Base-by-base conservation (phyloP, 2,888 invertebrate genomes). In the Cantharis rustica region DNA sequence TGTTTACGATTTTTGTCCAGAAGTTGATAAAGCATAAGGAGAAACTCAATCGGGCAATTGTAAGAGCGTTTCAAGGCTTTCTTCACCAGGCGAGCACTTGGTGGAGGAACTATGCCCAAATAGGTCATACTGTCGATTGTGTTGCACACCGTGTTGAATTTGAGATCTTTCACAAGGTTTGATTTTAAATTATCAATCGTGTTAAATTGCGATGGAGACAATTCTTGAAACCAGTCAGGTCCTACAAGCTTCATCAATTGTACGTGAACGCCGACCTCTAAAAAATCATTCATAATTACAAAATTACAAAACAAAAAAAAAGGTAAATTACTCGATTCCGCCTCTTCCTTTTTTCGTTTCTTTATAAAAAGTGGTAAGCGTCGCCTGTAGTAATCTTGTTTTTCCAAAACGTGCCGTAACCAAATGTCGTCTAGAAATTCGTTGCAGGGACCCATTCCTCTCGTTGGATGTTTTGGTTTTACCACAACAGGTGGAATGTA, bases 211-310 rank as follows among this genome's bases (percentile, higher is more conserved):
- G 83, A 82, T 0, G 85, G 85, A 5, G 86, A 87, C 16, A 88
- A 78, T 82, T 88, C 88, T 81, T 87, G 87, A 73, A 81, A 88
- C 88, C 88, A 88, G 17, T 80, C 84, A 0, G 88, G 88, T 2
- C 87, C 87, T 15, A 83, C 83, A 62, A 81, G 64, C 68, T 75
- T 63, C 16, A 82, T 64, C 64, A 83, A 69, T 16, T 71, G 20
- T 10, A 71, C 61, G 61, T 84, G 83, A 1, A 47, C 75, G n/a
- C n/a, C 61, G 13, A 68, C 23, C 9, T 69, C 84, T 83, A 75
- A 69, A 81, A 79, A 64, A 64, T 13, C 9, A 71, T 66, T 66
- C 27, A 15, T 27, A 70, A 13, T 66, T 63, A 31, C 10, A 23
- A 10, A 16, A 47, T 31, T 20, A 66, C 0, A 11, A 23, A 23